Conservation (phyloP, 2,113 vertebrate genomes). For the Perca flavescens region DNA sequence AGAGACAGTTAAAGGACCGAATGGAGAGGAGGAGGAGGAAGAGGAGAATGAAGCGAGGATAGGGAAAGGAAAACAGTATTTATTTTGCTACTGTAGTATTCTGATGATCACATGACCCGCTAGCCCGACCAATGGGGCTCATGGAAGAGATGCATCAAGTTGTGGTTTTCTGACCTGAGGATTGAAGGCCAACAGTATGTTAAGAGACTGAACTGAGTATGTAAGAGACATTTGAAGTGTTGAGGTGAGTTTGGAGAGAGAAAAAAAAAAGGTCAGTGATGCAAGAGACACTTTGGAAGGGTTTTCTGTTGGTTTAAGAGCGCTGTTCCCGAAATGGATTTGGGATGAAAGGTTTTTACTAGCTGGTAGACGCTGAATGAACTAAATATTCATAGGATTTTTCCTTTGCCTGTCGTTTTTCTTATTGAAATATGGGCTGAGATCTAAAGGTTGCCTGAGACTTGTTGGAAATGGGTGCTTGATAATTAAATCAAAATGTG, state of each 20-base stretch:
- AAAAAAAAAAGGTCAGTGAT: conserved; percentile 1
- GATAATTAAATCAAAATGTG: conserved; percentile 5
- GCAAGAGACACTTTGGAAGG: conserved; percentile 40
- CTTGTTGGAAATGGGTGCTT: conserved; percentile 18
- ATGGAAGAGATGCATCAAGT: conserved; percentile 15
- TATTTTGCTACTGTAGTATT: conserved; percentile 68
- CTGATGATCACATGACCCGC: conserved; percentile 64
- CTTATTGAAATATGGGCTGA: conserved; percentile 30
- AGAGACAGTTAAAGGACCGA: conserved; percentile 13
- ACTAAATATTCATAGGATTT: conserved; percentile 52
- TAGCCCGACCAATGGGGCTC: conserved; percentile 21
- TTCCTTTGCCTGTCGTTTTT: conserved; percentile 47
- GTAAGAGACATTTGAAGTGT: conserved; percentile 47
- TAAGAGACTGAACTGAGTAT: conserved; percentile 28
- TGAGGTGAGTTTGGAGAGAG: conserved; percentile 28
- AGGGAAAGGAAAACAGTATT: conserved; percentile 76
- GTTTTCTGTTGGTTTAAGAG: conserved; percentile 33
- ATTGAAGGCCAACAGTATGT: conserved; percentile 50
- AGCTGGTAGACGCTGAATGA: conserved; percentile 56
- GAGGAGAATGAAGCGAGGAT: conserved; percentile 22
- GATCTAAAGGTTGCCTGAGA: conserved; percentile 47
- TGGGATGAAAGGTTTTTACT: conserved; percentile 4
- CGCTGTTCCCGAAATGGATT: neutral
- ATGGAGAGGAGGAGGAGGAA: conserved; percentile 23
- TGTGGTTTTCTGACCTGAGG: conserved; percentile 37